phyloP scores from a whole-genome alignment of 2,888 invertebrate genomes.

The Polietes domitor region DNA sequence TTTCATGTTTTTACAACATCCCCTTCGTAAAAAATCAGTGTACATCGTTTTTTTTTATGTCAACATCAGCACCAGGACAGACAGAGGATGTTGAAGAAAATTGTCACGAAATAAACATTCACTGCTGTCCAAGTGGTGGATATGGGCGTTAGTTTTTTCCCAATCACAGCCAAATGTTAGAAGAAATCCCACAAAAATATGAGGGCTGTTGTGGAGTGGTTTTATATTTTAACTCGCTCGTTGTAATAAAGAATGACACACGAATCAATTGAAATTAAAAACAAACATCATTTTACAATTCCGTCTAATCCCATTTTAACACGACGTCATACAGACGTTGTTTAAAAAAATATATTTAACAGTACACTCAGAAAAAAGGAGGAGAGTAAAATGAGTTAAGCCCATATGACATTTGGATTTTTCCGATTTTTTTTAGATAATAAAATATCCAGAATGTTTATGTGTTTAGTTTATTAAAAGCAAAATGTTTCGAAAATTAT shows the following conservation, averaged over 20 bases:
- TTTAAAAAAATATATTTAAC: too few species aligned
- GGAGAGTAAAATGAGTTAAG: too few species aligned
- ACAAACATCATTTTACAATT: constrained; percentile 18
- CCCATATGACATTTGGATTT: too few species aligned
- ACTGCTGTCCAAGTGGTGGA: background rate
- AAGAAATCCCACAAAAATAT: background rate
- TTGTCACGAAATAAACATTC: background rate
- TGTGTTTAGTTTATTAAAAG: too few species aligned
- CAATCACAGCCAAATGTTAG: background rate
- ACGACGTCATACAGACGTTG: constrained; percentile 21
- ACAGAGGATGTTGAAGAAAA: background rate
- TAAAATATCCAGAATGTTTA: too few species aligned
- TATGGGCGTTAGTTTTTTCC: background rate
- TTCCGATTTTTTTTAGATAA: too few species aligned
- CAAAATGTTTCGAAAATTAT: too few species aligned
- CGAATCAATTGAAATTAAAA: constrained; percentile 8
- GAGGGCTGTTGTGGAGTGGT: constrained; percentile 4
- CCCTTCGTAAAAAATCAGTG: background rate
- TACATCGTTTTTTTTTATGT: too few species aligned
- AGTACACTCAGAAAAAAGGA: too few species aligned
- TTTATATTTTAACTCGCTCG: background rate
- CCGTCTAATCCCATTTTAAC: constrained; percentile 25
- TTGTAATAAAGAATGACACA: background rate
- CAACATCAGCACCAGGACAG: too few species aligned
- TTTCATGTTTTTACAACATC: background rate